Evolutionary conservation across 37 sponge, comb jelly and placozoan species (phyloP).

Genomic region (Chondrilla cf. caribensis): DNA sequence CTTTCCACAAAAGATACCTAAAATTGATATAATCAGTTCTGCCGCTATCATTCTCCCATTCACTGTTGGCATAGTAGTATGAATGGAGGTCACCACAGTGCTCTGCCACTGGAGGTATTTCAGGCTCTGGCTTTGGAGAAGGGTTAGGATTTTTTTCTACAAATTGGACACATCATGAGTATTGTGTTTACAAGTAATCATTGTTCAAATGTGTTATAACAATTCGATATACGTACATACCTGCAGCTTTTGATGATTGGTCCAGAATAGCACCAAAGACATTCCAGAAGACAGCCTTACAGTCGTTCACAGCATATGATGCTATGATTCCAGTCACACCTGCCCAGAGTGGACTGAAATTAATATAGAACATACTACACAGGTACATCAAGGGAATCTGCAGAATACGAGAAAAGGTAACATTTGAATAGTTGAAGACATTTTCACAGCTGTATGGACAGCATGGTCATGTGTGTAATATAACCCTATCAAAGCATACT

Average conservation of each 20-base stretch:
- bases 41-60: constrained; percentile 24
- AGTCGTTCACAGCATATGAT: constrained; percentile 60
- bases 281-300: constrained; percentile 71
- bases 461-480: no score
- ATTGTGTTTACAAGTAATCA: background rate
- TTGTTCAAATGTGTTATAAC: background rate
- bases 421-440: no score
- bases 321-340: constrained; percentile 59
- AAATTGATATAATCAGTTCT: constrained; percentile 71
- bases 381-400: constrained; percentile 76
- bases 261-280: constrained; percentile 57
- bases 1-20: constrained; percentile 70
- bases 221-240: no score
- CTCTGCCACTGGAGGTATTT: background rate
- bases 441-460: no score
- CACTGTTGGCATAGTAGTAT: background rate
- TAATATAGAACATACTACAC: constrained; percentile 75
- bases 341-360: constrained; percentile 83
- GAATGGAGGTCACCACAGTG: constrained; percentile 13
- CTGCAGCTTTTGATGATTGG: no score
- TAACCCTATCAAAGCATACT: no score
- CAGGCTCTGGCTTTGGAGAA: background rate
- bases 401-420: background rate
- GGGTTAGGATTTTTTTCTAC: background rate
- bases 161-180: no score